Base-by-base conservation (phyloP, 92 coral and sea anemone genomes). In the Metridium senile region DNA sequence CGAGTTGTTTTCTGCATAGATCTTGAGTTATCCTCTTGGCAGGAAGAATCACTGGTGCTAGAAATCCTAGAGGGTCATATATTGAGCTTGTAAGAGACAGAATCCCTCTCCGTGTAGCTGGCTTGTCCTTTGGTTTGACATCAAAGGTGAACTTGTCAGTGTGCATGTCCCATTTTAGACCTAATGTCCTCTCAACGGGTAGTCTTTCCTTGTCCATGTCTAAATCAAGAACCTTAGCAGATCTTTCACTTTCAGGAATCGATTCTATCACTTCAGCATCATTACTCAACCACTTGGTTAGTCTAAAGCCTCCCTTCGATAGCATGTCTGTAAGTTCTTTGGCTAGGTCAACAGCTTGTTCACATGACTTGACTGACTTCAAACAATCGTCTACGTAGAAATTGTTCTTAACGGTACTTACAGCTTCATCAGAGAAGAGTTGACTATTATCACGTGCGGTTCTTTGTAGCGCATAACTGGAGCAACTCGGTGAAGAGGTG, bases 251-350 rank as follows among this genome's bases (percentile, higher is more conserved):
- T 26, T 81, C 80, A 1, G 84, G 89, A 43, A 84, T 21, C 11
- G 76, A 78, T 33, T 35, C 58, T 6, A 73, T 19, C 3, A 77
- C 79, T 9, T 35, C 26, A 2, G 29, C 1, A 0, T 77, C 58
- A 53, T 84, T 84, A 0, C 80, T 70, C 8, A 79, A 17, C 84
- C 84, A 78, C 22, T 84, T 84, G 30, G 88, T 84, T 1, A 84
- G 84, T 21, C 71, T 45, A 51, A 84, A 84, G 0, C 88, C 88
- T 27, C 89, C 89, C 31, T 39, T 72, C 1, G 74, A 23, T 6
- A 82, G 53, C 6, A 74, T 0, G 0, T 74, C 68, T 16, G 61
- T 57, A 11, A 57, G 75, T 66, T 82, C 9, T 10, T 68, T 31
- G 4, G 29, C 62, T 20, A 73, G 51, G 1, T 21, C 9, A 39